Evolutionary conservation across 1,140 invertebrate genomes (phyloP).

Genomic region (Adoxophyes honmai): DNA sequence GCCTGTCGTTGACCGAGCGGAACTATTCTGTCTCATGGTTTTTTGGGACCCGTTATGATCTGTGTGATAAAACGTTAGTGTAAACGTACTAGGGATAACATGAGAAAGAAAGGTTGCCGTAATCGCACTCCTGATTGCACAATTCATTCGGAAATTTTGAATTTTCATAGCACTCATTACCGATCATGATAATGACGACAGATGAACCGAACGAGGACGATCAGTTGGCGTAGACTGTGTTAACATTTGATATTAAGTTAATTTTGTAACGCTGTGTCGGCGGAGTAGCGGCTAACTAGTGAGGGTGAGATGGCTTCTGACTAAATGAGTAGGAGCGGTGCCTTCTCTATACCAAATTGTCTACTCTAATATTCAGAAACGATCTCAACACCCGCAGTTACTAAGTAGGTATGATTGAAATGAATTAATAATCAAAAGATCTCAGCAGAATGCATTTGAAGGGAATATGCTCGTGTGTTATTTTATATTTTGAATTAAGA

Average conservation of each 20-base stretch:
- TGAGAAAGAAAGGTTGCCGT: slow-evolving; percentile 59
- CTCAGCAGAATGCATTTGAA: neutral
- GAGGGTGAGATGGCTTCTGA: slow-evolving; percentile 3
- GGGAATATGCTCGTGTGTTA: slow-evolving; percentile 7
- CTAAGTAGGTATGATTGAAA: slow-evolving; percentile 11
- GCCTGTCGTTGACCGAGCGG: slow-evolving; percentile 60
- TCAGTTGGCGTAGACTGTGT: slow-evolving; percentile 14
- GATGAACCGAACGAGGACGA: slow-evolving; percentile 23
- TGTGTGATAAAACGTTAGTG: slow-evolving; percentile 48
- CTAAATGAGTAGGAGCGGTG: slow-evolving; percentile 5
- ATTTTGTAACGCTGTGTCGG: neutral
- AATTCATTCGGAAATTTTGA: slow-evolving; percentile 38
- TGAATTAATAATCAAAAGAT: neutral
- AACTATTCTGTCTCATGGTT: slow-evolving; percentile 66
- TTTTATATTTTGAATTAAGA: slow-evolving; percentile 27
- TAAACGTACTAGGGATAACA: slow-evolving; percentile 25
- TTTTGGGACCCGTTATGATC: slow-evolving; percentile 60
- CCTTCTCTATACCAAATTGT: slow-evolving; percentile 7
- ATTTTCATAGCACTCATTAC: slow-evolving; percentile 40
- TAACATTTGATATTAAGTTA: neutral
- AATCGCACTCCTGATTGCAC: slow-evolving; percentile 55
- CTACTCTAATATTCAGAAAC: neutral
- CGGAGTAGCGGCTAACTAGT: too few species aligned
- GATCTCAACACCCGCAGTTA: slow-evolving; percentile 5
- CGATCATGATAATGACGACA: slow-evolving; percentile 28